Evolutionary conservation across 2,113 vertebrate genomes (phyloP).

Genomic region (Cranoglanis bouderius): DNA sequence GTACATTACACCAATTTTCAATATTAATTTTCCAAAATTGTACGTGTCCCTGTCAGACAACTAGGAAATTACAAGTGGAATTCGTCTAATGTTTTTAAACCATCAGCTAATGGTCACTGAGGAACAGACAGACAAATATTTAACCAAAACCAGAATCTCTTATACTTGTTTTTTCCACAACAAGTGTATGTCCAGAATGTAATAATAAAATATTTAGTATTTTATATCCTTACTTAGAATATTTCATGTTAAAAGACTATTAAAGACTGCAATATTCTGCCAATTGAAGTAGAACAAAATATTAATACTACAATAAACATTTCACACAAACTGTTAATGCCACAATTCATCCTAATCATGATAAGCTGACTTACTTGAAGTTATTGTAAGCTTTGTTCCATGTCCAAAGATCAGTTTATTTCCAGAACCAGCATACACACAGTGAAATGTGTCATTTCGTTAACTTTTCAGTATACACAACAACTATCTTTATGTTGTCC

Average conservation of each 20-base stretch:
- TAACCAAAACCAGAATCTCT: not conserved
- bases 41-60: not conserved
- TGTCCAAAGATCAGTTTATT: slow-evolving; percentile 46
- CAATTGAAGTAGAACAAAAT: not conserved
- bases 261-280: not conserved
- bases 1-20: not conserved
- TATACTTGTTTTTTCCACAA: not conserved
- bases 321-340: not conserved
- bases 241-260: no score
- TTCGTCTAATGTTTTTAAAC: not conserved
- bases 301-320: not conserved
- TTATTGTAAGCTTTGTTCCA: slow-evolving; percentile 46
- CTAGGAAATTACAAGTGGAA: not conserved
- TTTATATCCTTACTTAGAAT: not conserved
- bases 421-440: slow-evolving; percentile 40
- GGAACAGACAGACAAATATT: not conserved
- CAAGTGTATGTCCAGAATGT: not conserved
- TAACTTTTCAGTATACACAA: not conserved
- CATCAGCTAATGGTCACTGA: not conserved
- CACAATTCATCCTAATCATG: not conserved
- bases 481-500: not conserved
- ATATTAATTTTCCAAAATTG: not conserved
- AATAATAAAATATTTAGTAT: not conserved
- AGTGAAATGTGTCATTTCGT: slow-evolving; percentile 9
- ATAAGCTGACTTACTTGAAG: slow-evolving; percentile 52